These are phyloP conservation scores for Egretta garzetta DNA, from an alignment of 2,113 vertebrate species.

Conservation along the genomic window DNA sequence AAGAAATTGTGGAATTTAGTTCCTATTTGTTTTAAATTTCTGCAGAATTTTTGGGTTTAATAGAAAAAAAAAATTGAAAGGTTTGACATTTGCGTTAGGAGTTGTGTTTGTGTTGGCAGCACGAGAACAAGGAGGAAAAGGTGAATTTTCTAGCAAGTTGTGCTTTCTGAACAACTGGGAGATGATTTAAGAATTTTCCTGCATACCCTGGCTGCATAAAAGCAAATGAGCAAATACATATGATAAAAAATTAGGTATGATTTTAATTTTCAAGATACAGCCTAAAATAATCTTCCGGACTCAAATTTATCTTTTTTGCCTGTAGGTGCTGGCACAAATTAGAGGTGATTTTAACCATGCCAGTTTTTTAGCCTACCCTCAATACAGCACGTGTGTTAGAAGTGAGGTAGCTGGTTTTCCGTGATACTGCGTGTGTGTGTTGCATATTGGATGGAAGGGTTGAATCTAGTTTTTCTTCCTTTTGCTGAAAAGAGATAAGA, in stretches of 20 bases:
- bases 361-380: neutral
- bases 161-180: neutral
- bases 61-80: neutral
- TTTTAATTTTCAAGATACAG: neutral
- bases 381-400: neutral
- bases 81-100: neutral
- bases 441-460: neutral
- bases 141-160: neutral
- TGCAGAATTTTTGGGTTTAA: neutral
- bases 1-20: neutral
- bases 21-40: neutral
- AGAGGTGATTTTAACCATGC: neutral
- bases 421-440: rapidly evolving
- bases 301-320: neutral
- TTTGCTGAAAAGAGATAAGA: neutral
- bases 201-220: neutral
- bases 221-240: neutral
- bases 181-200: neutral
- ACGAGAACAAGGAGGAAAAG: neutral
- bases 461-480: neutral
- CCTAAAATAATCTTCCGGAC: neutral
- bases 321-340: neutral
- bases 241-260: neutral
- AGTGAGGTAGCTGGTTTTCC: neutral
- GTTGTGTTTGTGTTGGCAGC: neutral